These are phyloP conservation scores for Spodoptera littoralis DNA, from an alignment of 2,888 invertebrate species.

Conservation along the genomic window DNA sequence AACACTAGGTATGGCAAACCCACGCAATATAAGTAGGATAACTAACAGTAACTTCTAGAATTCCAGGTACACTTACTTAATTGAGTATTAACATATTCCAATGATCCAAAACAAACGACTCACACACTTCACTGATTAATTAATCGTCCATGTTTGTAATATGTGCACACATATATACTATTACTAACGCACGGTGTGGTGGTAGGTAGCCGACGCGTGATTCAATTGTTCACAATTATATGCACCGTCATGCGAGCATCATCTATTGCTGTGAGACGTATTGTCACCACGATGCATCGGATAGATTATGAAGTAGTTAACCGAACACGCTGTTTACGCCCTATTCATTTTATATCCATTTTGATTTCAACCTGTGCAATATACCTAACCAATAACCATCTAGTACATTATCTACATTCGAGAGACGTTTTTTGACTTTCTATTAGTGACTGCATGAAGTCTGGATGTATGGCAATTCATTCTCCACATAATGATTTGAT, in stretches of 20 bases:
- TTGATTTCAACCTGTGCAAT: slow-evolving; percentile 11
- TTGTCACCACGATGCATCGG: slow-evolving; percentile 14
- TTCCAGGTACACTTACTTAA: too few relatives aligned
- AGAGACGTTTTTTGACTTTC: too few relatives aligned
- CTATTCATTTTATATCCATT: slow-evolving; percentile 19
- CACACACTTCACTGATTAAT: slow-evolving; percentile 11
- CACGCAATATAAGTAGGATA: too few relatives aligned
- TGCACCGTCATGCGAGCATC: slow-evolving; percentile 22
- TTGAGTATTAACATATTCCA: slow-evolving; percentile 1
- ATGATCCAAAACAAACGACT: slow-evolving; percentile 16
- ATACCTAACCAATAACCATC: slow-evolving; percentile 1
- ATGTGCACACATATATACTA: too few relatives aligned
- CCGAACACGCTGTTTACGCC: slow-evolving; percentile 17
- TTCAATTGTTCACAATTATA: slow-evolving; percentile 45
- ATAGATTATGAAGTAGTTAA: slow-evolving; percentile 15
- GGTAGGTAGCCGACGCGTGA: slow-evolving; percentile 24
- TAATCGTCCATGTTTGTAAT: slow-evolving; percentile 11
- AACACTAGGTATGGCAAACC: too few relatives aligned
- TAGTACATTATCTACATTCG: slow-evolving; percentile 1
- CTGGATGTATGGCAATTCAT: too few relatives aligned
- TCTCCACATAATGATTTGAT: too few relatives aligned
- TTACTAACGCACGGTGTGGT: too few relatives aligned
- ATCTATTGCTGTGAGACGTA: slow-evolving; percentile 2
- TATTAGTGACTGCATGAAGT: background rate
- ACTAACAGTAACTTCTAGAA: too few relatives aligned